Evolutionary conservation across 2,888 invertebrate species (phyloP).

Genomic region (Nephrotoma flavescens): DNA sequence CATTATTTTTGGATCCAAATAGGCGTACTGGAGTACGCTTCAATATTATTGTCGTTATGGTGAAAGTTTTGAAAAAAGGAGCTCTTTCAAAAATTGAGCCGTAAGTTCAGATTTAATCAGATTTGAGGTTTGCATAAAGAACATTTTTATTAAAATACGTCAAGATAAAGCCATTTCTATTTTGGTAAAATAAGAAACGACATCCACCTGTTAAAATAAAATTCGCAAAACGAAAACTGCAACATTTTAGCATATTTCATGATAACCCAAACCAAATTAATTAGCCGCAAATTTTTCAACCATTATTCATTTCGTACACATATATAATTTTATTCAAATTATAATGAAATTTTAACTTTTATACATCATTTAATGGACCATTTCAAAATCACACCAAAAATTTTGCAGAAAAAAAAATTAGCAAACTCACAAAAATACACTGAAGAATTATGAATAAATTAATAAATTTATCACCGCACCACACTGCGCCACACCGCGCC

Average conservation of each 20-base stretch:
- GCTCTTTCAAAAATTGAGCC: too few relatives aligned
- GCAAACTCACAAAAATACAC: neutral
- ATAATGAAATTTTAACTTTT: neutral
- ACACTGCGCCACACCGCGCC: neutral
- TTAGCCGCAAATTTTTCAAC: neutral
- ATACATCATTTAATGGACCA: neutral
- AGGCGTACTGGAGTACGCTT: too few relatives aligned
- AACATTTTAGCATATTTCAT: neutral
- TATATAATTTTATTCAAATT: neutral
- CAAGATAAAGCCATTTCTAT: too few relatives aligned
- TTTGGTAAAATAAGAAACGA: too few relatives aligned
- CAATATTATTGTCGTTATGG: too few relatives aligned
- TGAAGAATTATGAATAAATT: neutral
- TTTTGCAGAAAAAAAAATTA: neutral
- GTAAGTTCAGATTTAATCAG: too few relatives aligned
- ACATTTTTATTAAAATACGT: too few relatives aligned
- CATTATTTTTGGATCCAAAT: too few relatives aligned
- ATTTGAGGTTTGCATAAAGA: too few relatives aligned
- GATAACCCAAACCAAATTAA: neutral
- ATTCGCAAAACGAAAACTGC: neutral
- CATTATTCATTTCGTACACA: neutral
- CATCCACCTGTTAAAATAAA: neutral
- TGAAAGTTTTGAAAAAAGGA: too few relatives aligned
- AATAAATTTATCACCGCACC: neutral
- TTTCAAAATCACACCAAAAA: neutral